These are phyloP conservation scores for Euphydryas editha DNA, from an alignment of 2,888 invertebrate species.

Conservation along the genomic window DNA sequence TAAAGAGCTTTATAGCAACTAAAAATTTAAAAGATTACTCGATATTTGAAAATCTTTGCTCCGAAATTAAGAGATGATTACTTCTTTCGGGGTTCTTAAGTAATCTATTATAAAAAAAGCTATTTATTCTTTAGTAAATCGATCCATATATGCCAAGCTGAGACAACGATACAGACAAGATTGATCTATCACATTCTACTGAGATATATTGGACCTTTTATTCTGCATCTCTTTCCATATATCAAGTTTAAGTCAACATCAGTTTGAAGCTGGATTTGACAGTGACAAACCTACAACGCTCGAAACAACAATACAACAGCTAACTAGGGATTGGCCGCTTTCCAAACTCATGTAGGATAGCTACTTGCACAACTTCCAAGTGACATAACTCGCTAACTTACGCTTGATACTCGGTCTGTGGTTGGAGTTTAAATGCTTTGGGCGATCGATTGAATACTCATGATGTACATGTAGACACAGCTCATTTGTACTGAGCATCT, in stretches of 20 bases:
- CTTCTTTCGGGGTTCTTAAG: too few relatives aligned
- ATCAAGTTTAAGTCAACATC: constrained; percentile 3
- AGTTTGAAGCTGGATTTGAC: constrained; percentile 8
- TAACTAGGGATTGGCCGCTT: constrained; percentile 35
- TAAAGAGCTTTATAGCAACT: too few relatives aligned
- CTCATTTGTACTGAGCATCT: neutral
- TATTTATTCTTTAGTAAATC: neutral
- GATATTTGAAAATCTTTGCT: too few relatives aligned
- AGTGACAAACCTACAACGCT: constrained; percentile 22
- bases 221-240: neutral
- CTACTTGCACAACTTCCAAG: constrained; percentile 30
- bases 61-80: too few relatives aligned
- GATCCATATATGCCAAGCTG: neutral
- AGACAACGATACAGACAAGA: neutral
- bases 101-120: neutral
- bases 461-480: neutral
- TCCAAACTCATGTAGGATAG: constrained; percentile 35
- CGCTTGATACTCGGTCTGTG: constrained; percentile 25
- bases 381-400: constrained; percentile 35
- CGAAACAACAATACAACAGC: constrained; percentile 26
- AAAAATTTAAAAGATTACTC: too few relatives aligned
- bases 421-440: constrained; percentile 27
- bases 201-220: neutral
- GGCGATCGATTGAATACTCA: constrained; percentile 15
- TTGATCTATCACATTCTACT: neutral